phyloP scores from a whole-genome alignment of 2,113 vertebrate genomes.

The Ondatra zibethicus region DNA sequence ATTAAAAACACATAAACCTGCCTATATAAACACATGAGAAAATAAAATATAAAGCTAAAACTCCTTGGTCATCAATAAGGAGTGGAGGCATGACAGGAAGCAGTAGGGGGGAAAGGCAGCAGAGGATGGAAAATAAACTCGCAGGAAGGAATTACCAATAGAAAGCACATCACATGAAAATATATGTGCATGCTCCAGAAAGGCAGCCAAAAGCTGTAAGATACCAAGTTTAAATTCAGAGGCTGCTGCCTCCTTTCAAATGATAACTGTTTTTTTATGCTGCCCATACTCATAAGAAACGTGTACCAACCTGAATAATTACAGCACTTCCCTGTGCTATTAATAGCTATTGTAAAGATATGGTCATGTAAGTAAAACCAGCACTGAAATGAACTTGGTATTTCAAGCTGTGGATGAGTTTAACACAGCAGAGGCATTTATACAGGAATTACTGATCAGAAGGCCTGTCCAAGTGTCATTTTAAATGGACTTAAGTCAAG shows the following conservation, averaged over 20 bases:
- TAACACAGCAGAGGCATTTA: background rate
- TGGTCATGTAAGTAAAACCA: background rate
- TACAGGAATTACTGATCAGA: background rate
- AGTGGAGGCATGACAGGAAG: background rate
- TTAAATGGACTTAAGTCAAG: background rate
- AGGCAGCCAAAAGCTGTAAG: background rate
- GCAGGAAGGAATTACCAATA: background rate
- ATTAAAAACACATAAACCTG: background rate
- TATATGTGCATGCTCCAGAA: background rate
- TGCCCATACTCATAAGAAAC: background rate
- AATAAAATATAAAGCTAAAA: conserved; percentile 25
- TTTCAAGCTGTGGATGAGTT: background rate
- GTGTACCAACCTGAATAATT: background rate
- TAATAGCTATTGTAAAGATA: background rate
- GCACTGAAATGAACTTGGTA: background rate
- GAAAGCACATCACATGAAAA: background rate
- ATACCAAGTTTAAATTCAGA: background rate
- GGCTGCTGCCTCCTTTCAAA: background rate
- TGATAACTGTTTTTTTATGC: background rate
- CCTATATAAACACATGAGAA: background rate
- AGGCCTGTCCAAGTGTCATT: background rate
- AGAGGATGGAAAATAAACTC: background rate
- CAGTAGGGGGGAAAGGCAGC: background rate
- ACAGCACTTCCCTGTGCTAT: background rate
- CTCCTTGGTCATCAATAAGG: background rate